These are phyloP conservation scores for Pseudochirops cupreus DNA, from an alignment of 2,797 vertebrate genomes.

Conservation along the genomic window DNA sequence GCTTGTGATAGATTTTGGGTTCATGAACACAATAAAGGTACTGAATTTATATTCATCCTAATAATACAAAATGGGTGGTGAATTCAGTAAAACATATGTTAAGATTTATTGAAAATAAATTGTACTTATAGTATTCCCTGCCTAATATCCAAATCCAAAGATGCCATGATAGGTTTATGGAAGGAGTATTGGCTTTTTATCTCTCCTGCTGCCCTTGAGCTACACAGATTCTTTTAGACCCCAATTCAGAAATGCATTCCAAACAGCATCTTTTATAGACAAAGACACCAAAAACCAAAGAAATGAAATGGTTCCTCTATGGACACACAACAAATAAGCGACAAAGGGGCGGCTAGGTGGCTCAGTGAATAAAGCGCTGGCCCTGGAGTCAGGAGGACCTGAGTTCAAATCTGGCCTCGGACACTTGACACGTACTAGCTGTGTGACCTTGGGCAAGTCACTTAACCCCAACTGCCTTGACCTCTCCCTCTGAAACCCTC, in stretches of 20 bases:
- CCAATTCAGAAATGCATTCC: background rate
- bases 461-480: no score
- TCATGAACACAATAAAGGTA: background rate
- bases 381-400: no score
- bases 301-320: background rate
- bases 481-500: no score
- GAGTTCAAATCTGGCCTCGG: no score
- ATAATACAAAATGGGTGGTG: background rate
- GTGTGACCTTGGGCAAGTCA: no score
- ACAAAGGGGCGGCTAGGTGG: background rate
- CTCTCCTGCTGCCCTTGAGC: background rate
- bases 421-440: no score
- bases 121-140: background rate
- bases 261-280: background rate
- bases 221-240: background rate
- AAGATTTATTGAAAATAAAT: background rate
- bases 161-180: background rate
- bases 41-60: background rate
- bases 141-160: background rate
- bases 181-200: background rate
- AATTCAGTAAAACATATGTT: background rate
- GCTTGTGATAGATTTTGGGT: background rate
- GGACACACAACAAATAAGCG: background rate
- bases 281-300: background rate
- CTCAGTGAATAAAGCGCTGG: no score